Conservation (phyloP, 2,797 vertebrate genomes). For the Margarornis squamiger region DNA sequence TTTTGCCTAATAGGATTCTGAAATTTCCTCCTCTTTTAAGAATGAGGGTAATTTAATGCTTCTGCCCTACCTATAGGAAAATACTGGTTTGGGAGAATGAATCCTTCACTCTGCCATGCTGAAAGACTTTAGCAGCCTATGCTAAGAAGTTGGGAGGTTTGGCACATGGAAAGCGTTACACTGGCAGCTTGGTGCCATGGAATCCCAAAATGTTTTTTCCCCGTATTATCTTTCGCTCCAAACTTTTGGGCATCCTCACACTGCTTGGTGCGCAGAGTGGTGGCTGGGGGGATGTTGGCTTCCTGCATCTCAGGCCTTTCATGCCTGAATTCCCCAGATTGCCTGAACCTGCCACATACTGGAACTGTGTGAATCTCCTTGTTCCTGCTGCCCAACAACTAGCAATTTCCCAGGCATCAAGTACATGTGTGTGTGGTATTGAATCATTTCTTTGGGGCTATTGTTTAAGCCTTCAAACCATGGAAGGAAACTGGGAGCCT, state of each 20-base stretch:
- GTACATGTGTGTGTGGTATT: neutral
- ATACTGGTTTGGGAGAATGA: neutral
- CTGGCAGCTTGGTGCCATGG: rapidly evolving
- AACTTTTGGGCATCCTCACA: neutral
- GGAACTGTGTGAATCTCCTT: neutral
- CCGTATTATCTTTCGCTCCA: neutral
- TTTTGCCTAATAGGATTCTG: neutral
- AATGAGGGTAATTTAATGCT: neutral
- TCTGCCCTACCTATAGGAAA: neutral
- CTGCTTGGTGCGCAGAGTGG: neutral
- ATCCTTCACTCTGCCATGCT: neutral
- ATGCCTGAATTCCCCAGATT: neutral
- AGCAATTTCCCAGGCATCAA: neutral
- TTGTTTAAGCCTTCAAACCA: conserved; percentile 57
- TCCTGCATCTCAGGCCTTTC: neutral
- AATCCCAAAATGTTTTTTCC: neutral
- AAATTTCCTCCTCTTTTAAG: neutral
- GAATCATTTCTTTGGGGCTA: conserved; percentile 39
- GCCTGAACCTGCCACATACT: neutral
- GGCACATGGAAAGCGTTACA: rapidly evolving
- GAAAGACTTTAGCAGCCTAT: neutral
- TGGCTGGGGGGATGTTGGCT: neutral
- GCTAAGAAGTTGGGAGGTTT: neutral
- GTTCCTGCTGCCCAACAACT: neutral
- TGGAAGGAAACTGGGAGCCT: conserved; percentile 24